Percentiles rank a stretch among this genome's conserved stretches.
phyloP scores from a whole-genome alignment of 2,113 vertebrate species.

The Acrocephalus arundinaceus region DNA sequence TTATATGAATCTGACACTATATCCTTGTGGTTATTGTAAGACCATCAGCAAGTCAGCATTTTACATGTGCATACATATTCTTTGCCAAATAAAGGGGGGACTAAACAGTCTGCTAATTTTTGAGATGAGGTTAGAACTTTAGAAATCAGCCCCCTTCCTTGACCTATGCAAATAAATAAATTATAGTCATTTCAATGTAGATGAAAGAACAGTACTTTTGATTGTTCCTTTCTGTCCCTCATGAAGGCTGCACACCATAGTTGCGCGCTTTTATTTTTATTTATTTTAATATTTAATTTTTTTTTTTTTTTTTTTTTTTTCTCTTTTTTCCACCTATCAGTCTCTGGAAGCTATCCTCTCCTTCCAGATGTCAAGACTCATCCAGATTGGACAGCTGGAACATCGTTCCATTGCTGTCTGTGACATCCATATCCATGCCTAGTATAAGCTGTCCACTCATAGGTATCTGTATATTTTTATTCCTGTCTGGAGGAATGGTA shows the following conservation, averaged over 20 bases:
- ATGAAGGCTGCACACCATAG: background rate
- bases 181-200: background rate
- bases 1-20: background rate
- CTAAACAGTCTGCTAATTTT: background rate
- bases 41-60: background rate
- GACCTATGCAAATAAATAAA: background rate
- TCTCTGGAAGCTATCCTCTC: too few relatives aligned
- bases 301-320: too few relatives aligned
- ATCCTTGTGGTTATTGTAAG: background rate
- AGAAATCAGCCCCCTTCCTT: background rate
- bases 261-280: too few relatives aligned
- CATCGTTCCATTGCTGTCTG: too few relatives aligned
- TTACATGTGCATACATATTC: fast-evolving
- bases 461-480: background rate
- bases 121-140: background rate
- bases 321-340: too few relatives aligned
- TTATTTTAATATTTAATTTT: too few relatives aligned
- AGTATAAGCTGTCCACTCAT: too few relatives aligned
- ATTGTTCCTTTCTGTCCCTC: background rate
- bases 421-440: too few relatives aligned
- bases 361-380: too few relatives aligned
- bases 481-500: background rate
- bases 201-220: background rate
- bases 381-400: too few relatives aligned
- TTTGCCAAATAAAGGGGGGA: background rate